These are phyloP conservation scores for Scaptomyza parva DNA, from an alignment of 2,888 invertebrate species.

Conservation along the genomic window DNA sequence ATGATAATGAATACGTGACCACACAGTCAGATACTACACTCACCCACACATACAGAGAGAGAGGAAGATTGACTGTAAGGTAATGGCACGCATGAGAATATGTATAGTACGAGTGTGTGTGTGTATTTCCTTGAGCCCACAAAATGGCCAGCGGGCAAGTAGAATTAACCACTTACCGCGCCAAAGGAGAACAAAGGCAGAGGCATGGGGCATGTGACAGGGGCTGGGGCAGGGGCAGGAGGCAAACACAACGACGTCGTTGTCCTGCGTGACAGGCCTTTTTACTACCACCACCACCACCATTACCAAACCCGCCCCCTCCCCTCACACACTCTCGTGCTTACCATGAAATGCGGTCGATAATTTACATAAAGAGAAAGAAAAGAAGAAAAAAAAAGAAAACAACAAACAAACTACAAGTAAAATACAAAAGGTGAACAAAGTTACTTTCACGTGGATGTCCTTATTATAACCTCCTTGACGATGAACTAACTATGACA, in stretches of 20 bases:
- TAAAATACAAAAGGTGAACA: conserved; percentile 49
- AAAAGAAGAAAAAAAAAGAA: conserved; percentile 27
- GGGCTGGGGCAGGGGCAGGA: too few species aligned
- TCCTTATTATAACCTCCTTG: conserved; percentile 29
- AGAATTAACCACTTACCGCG: conserved; percentile 77
- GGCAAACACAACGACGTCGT: conserved; percentile 18
- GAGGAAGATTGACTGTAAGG: conserved; percentile 35
- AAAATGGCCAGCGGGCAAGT: conserved; percentile 75
- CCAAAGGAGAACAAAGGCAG: conserved; percentile 31
- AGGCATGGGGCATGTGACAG: too few species aligned
- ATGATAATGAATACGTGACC: conserved; percentile 81
- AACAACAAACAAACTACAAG: conserved; percentile 19
- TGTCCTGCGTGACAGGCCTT: conserved; percentile 60
- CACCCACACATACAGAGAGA: neutral
- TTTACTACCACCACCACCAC: conserved; percentile 8
- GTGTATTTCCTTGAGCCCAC: conserved; percentile 38
- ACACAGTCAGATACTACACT: conserved; percentile 46
- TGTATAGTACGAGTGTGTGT: conserved; percentile 19
- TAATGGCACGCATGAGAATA: conserved; percentile 77
- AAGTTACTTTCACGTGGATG: conserved; percentile 12
- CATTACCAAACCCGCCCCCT: neutral
- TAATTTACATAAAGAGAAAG: conserved; percentile 78
- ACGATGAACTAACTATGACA: conserved; percentile 33
- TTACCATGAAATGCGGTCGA: conserved; percentile 61
- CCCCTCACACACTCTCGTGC: too few species aligned